These are phyloP conservation scores for Cryptus armator DNA, from an alignment of 2,888 invertebrate genomes.

Conservation along the genomic window DNA sequence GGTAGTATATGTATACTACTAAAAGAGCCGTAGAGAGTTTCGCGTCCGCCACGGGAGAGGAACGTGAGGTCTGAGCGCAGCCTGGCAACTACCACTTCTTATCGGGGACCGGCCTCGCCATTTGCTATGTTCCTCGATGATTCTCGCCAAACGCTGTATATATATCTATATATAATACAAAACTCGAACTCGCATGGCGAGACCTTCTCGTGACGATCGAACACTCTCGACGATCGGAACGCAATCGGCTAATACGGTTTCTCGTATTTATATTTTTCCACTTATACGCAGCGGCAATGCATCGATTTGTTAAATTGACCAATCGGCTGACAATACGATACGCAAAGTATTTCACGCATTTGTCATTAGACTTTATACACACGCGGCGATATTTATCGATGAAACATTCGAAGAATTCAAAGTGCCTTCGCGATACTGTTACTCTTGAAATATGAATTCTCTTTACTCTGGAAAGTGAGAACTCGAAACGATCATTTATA, in stretches of 20 bases:
- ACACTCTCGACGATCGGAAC: conserved; percentile 33
- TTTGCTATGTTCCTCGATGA: neutral
- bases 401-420: neutral
- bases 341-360: conserved; percentile 12
- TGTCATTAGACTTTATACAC: neutral
- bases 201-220: conserved; percentile 4
- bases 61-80: conserved; percentile 42
- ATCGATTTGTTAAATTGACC: conserved; percentile 41
- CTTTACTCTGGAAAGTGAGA: neutral
- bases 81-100: conserved; percentile 60
- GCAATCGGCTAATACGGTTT: conserved; percentile 11
- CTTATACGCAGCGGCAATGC: neutral
- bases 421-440: conserved; percentile 2
- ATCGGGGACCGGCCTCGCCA: conserved; percentile 17
- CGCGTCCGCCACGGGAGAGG: neutral
- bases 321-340: neutral
- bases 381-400: neutral
- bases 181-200: neutral
- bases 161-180: neutral
- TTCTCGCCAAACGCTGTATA: neutral
- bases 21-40: conserved; percentile 12
- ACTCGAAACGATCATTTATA: neutral
- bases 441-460: neutral
- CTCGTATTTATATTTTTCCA: conserved; percentile 20
- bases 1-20: neutral